These are phyloP conservation scores for Clusia tigrina DNA, from an alignment of 2,888 invertebrate genomes.

Conservation along the genomic window DNA sequence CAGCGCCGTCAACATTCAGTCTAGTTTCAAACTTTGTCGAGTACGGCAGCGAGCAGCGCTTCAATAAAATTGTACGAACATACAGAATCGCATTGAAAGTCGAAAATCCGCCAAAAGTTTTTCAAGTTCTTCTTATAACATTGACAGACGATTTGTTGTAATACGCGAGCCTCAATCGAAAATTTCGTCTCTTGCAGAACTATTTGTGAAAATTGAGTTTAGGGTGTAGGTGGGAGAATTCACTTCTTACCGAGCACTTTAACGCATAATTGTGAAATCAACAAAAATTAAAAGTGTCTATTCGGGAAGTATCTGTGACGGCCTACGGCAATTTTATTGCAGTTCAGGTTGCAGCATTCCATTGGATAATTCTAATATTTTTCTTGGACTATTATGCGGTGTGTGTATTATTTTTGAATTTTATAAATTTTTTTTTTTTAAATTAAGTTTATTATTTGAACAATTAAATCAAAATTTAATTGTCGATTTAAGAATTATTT, in stretches of 20 bases:
- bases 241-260: too few relatives aligned
- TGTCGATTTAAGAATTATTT: neutral
- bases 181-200: too few relatives aligned
- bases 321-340: too few relatives aligned
- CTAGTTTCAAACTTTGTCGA: conserved; percentile 59
- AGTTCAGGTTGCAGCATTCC: neutral
- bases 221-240: too few relatives aligned
- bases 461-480: neutral
- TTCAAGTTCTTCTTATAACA: too few relatives aligned
- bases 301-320: too few relatives aligned
- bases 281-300: neutral
- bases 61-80: conserved; percentile 13
- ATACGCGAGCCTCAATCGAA: too few relatives aligned
- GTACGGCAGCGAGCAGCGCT: conserved; percentile 42
- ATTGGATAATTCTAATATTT: conserved; percentile 17
- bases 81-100: neutral
- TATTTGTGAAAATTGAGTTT: too few relatives aligned
- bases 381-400: conserved; percentile 52
- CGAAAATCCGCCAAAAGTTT: neutral
- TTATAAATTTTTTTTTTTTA: neutral
- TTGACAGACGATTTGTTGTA: too few relatives aligned
- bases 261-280: too few relatives aligned
- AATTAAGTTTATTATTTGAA: too few relatives aligned
- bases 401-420: conserved; percentile 49
- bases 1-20: conserved; percentile 55